phyloP scores from a whole-genome alignment of 1,140 invertebrate species.

The Megalonaias nervosa region DNA sequence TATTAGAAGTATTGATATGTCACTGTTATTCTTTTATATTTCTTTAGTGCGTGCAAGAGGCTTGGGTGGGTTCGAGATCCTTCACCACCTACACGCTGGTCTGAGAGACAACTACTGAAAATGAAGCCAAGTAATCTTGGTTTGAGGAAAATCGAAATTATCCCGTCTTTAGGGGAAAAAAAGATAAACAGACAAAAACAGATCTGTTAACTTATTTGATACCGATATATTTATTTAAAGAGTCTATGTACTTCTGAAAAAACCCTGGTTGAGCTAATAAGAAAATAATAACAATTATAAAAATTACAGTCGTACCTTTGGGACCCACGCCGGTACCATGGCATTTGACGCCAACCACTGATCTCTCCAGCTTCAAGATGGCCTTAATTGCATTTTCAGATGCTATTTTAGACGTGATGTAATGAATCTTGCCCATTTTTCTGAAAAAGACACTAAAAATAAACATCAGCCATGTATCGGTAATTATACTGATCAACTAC shows the following conservation, averaged over 20 bases:
- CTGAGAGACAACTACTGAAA: too few relatives aligned
- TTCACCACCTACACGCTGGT: too few relatives aligned
- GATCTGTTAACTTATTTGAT: not conserved
- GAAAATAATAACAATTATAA: too few relatives aligned
- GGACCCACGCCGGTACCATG: constrained; percentile 32
- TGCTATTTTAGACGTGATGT: not conserved
- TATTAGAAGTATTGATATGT: too few relatives aligned
- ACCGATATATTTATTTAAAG: not conserved
- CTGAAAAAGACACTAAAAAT: too few relatives aligned
- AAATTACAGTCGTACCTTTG: constrained; percentile 19
- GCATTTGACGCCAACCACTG: constrained; percentile 77
- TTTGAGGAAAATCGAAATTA: not conserved
- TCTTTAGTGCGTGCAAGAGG: too few relatives aligned
- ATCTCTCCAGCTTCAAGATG: constrained; percentile 87
- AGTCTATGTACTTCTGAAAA: not conserved
- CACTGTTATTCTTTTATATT: too few relatives aligned
- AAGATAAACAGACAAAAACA: not conserved
- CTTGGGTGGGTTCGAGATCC: too few relatives aligned
- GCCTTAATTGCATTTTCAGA: constrained; percentile 77
- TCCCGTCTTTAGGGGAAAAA: not conserved
- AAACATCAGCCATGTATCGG: too few relatives aligned
- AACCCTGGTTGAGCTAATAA: not conserved
- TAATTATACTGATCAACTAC: too few relatives aligned
- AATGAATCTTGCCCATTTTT: too few relatives aligned
- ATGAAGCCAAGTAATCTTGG: too few relatives aligned